Base-by-base conservation (phyloP, 2,888 invertebrate species). In the Drosophila emarginata region DNA sequence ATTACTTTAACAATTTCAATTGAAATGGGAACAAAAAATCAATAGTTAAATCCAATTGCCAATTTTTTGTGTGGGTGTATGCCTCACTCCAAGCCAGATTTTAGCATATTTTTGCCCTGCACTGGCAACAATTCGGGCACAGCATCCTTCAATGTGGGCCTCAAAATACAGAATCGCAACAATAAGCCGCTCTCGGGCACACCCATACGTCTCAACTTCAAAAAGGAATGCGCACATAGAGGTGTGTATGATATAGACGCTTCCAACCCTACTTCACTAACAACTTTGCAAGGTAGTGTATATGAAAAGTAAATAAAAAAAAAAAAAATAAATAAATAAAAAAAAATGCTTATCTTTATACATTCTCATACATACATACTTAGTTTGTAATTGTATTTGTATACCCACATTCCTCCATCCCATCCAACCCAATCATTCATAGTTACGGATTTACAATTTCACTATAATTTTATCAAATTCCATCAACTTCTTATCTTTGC, bases 211-310 rank as follows among this genome's bases (percentile, higher is more conserved):
- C 93, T 97, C 90, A 95, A 95, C 92, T 94, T 97, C 91, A 95
- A 96, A 93, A 97, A 97, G 94, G 97, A 97, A 94, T 98, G 97
- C 94, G 95, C 96, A 92, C 96, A 96, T 94, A 95, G 96, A 95
- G 96, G 96, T 96, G 95, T 95, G 95, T 95, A 94, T 94, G 93
- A 94, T 90, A 91, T 88, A 84, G 90, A 91, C 91, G 91, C 91
- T 90, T 90, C 91, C 91, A 90, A 91, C 89, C 89, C 91, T 89
- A 90, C 90, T 90, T 89, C 90, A 89, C 89, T 91, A 89, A 90
- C 90, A 90, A 89, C 90, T 89, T 80, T 90, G 90, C 92, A 91
- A 92, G 92, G 92, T 92, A 92, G 91, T 91, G 92, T 92, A 91
- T 91, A 89, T 72, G 69, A 86, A 78, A 84, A 76, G 77, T 78